These are phyloP conservation scores for Prunella fulvescens DNA, from an alignment of 2,113 vertebrate genomes.

Conservation along the genomic window DNA sequence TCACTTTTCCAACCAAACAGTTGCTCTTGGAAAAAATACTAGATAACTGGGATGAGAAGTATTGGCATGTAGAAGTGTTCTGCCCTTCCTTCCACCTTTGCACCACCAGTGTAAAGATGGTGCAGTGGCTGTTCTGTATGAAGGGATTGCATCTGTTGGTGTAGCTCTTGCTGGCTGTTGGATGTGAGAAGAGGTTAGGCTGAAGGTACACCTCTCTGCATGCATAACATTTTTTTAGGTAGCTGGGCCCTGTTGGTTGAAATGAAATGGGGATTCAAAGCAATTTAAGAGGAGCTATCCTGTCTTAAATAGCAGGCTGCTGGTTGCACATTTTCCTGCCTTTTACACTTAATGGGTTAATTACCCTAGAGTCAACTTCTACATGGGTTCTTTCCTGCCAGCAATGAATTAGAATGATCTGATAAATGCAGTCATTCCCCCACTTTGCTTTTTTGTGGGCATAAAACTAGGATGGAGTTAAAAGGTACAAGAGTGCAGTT, in stretches of 20 bases:
- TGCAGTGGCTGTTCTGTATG: not conserved
- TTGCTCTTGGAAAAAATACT: not conserved
- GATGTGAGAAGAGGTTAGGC: not conserved
- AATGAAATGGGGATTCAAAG: not conserved
- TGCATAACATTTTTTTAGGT: fast-evolving
- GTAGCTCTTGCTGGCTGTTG: not conserved
- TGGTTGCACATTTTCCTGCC: not conserved
- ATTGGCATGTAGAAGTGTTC: not conserved
- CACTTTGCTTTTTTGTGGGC: not conserved
- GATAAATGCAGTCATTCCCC: fast-evolving
- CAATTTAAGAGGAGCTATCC: not conserved
- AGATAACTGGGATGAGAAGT: not conserved
- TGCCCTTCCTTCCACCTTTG: not conserved
- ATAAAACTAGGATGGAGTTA: not conserved
- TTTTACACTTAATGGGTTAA: not conserved
- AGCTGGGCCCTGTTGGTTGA: not conserved
- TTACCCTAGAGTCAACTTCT: not conserved
- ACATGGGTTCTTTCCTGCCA: not conserved
- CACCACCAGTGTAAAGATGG: not conserved
- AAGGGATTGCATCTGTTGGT: not conserved
- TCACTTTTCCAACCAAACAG: not conserved
- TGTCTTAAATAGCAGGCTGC: not conserved
- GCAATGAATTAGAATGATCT: not conserved
- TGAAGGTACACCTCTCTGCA: not conserved
- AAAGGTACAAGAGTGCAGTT: not conserved